Evolutionary conservation across 1,140 invertebrate species (phyloP).

Genomic region (Orchesella cincta): DNA sequence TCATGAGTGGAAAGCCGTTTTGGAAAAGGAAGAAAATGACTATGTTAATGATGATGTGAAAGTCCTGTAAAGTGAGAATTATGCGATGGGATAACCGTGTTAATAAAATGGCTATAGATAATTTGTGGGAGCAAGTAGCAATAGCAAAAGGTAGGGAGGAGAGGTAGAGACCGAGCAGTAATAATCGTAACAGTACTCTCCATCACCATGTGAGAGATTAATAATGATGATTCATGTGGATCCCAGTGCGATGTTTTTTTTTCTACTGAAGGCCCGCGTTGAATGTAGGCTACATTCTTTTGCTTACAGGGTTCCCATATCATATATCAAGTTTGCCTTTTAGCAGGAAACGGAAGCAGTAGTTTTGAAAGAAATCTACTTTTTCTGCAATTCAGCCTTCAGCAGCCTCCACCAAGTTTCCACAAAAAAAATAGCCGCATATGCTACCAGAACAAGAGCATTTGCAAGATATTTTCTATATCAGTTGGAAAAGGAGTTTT

Average conservation of each 20-base stretch:
- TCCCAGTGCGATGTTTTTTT: conserved; percentile 4
- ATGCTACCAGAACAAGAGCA: conserved; percentile 1
- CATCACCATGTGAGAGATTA: no score
- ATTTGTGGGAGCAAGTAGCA: not conserved
- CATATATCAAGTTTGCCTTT: not conserved
- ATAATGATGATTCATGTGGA: conserved; percentile 30
- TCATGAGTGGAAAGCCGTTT: not conserved
- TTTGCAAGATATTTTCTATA: not conserved
- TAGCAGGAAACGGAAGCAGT: conserved; percentile 9
- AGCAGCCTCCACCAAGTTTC: not conserved
- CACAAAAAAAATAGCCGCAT: not conserved
- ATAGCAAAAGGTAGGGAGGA: not conserved
- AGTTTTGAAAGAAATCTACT: conserved; percentile 6
- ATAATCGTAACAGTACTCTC: not conserved
- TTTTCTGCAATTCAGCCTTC: not conserved
- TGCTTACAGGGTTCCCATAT: not conserved
- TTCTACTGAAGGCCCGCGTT: no score
- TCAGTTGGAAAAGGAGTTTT: not conserved
- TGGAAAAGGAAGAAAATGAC: conserved; percentile 17
- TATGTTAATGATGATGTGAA: conserved; percentile 29
- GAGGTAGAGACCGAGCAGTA: not conserved
- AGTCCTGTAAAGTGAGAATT: conserved; percentile 22
- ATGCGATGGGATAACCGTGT: conserved; percentile 25
- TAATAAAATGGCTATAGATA: conserved; percentile 27
- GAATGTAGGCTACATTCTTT: not conserved